Conservation (phyloP, 2,113 vertebrate species). For the Carassius auratus region DNA sequence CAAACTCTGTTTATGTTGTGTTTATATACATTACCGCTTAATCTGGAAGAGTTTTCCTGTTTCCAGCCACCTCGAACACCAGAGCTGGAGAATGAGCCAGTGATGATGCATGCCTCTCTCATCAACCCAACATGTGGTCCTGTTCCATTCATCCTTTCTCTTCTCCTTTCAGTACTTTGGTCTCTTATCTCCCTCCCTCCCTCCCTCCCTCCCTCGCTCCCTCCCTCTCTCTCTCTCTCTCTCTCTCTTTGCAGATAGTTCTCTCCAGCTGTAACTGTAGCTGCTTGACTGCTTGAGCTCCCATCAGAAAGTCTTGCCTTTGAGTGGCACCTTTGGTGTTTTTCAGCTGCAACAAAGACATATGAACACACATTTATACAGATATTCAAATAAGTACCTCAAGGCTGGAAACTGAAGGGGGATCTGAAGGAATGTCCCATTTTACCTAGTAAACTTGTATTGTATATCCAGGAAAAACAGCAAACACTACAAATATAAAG, state of each 20-base stretch:
- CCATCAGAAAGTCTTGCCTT: slow-evolving; percentile 42
- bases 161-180: background rate
- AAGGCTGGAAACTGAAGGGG: background rate
- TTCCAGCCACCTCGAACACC: background rate
- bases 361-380: slow-evolving; percentile 5
- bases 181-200: background rate
- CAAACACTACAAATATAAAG: background rate
- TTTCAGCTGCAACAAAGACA: slow-evolving; percentile 31
- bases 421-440: background rate
- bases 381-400: slow-evolving; percentile 7
- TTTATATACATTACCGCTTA: slow-evolving; percentile 3
- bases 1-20: background rate
- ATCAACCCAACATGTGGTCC: slow-evolving; percentile 22
- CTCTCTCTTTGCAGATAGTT: slow-evolving; percentile 11
- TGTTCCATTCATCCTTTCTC: slow-evolving; percentile 35
- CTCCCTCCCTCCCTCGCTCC: slow-evolving; percentile 33
- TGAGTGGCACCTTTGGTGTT: slow-evolving; percentile 22
- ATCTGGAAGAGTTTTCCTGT: background rate
- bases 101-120: slow-evolving; percentile 3
- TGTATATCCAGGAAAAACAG: background rate
- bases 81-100: slow-evolving; percentile 17
- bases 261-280: slow-evolving; percentile 42
- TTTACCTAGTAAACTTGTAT: background rate
- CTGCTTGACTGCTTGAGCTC: slow-evolving; percentile 48
- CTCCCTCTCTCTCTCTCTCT: background rate